A percentile compares a stretch with the other conserved stretches of the same genome.
phyloP scores from a whole-genome alignment of 1,140 invertebrate species.

The Diachasmimorpha longicaudata region DNA sequence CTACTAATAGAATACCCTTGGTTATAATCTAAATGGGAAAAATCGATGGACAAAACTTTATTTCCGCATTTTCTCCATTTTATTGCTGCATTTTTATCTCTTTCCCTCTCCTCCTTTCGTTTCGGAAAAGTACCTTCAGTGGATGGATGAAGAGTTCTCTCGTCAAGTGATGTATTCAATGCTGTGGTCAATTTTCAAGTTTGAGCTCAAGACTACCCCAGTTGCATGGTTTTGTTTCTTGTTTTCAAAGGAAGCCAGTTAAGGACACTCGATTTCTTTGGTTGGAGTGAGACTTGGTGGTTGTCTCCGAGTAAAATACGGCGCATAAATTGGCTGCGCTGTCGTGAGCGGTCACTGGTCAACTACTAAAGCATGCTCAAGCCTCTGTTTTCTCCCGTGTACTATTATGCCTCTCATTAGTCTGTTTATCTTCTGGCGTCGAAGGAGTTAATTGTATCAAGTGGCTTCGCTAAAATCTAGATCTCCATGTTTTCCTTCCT shows the following conservation, averaged over 20 bases:
- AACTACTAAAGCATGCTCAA: background rate
- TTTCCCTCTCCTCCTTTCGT: background rate
- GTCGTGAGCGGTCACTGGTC: background rate
- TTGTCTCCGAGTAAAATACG: background rate
- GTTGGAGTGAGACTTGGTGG: background rate
- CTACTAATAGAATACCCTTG: too few species aligned
- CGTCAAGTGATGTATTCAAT: background rate
- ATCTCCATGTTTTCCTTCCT: too few species aligned
- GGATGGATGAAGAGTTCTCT: background rate
- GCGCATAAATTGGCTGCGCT: background rate
- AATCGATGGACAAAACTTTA: too few species aligned
- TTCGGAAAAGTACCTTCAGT: background rate
- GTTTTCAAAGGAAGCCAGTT: background rate
- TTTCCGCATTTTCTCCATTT: too few species aligned
- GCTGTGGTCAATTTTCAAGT: background rate
- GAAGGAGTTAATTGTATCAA: background rate
- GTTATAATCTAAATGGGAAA: too few species aligned
- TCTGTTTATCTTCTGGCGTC: background rate
- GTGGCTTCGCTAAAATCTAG: background rate
- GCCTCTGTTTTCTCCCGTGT: background rate
- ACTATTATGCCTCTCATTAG: background rate
- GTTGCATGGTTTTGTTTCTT: background rate
- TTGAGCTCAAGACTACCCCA: background rate
- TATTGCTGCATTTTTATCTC: too few species aligned
- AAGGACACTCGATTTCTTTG: background rate